Evolutionary conservation across 2,113 vertebrate species (phyloP).

Genomic region (Daboia siamensis): DNA sequence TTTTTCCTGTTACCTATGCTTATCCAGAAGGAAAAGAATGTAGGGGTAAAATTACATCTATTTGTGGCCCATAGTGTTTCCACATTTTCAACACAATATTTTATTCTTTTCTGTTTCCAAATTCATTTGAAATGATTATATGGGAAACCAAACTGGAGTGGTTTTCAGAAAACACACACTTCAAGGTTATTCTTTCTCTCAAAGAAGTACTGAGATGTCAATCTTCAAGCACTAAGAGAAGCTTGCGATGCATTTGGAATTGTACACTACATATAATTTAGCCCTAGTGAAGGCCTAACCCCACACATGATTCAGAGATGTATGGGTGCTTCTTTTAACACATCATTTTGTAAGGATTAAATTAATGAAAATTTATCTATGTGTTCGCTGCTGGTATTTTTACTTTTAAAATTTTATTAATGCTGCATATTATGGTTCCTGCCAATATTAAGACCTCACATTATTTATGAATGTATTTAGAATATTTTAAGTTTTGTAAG

Average conservation of each 20-base stretch:
- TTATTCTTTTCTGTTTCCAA: neutral
- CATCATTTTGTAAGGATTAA: neutral
- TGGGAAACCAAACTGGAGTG: neutral
- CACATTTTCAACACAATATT: neutral
- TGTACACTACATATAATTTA: neutral
- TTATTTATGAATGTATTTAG: neutral
- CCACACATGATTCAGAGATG: neutral
- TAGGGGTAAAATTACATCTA: constrained; percentile 27
- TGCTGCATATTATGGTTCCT: neutral
- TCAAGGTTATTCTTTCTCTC: neutral
- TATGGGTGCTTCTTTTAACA: neutral
- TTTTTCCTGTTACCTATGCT: constrained; percentile 46
- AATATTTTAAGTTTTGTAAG: neutral
- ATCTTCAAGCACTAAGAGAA: neutral
- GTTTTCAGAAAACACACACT: neutral
- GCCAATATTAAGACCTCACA: neutral
- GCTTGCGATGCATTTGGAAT: neutral
- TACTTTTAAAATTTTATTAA: neutral
- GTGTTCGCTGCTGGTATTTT: neutral
- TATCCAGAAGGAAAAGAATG: constrained; percentile 55
- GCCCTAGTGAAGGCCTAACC: neutral
- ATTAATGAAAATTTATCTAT: neutral
- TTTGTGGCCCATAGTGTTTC: neutral
- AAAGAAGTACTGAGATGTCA: neutral
- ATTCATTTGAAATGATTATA: neutral